Conservation (phyloP, 2,113 vertebrate genomes). For the Origma solitaria region DNA sequence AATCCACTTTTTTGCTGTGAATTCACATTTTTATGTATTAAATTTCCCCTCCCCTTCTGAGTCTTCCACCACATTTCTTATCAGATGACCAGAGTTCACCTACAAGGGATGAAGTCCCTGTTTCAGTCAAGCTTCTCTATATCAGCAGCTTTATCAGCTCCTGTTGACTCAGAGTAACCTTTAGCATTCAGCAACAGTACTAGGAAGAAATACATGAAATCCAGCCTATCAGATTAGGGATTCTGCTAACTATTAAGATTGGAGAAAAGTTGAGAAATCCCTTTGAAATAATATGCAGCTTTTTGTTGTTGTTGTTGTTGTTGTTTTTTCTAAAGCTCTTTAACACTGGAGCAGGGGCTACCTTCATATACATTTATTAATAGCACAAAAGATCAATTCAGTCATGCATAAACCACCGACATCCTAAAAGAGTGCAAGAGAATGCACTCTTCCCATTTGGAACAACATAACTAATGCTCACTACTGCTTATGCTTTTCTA, state of each 20-base stretch:
- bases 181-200: background rate
- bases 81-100: background rate
- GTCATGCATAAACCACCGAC: background rate
- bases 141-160: background rate
- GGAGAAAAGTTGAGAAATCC: background rate
- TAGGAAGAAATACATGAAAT: background rate
- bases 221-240: background rate
- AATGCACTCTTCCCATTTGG: background rate
- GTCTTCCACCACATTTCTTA: background rate
- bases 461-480: background rate
- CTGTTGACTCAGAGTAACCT: background rate
- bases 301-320: background rate
- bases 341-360: background rate
- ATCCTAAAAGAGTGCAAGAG: background rate
- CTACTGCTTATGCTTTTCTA: conserved; percentile 24
- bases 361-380: background rate
- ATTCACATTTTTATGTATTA: background rate
- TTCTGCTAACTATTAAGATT: background rate
- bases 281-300: background rate
- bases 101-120: background rate
- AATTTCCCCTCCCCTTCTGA: background rate
- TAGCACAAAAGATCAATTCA: background rate
- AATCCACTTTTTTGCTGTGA: background rate
- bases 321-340: background rate
- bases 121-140: background rate